phyloP scores from a whole-genome alignment of 1,140 invertebrate genomes.

The Riptortus pedestris region DNA sequence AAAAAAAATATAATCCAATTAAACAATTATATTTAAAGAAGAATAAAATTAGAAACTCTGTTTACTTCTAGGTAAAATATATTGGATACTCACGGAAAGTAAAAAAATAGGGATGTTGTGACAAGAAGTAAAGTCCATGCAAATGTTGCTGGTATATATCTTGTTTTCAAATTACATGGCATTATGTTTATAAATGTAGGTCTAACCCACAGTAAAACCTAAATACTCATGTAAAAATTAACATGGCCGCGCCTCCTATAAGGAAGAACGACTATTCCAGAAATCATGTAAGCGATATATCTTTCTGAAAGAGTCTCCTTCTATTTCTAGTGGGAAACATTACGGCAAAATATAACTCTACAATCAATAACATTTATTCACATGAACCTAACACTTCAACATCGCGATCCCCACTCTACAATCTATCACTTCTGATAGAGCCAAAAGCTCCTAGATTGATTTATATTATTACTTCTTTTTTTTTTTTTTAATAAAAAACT shows the following conservation, averaged over 20 bases:
- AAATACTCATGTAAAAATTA: slow-evolving; percentile 28
- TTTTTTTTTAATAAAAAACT: too few relatives aligned
- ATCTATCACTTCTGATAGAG: slow-evolving; percentile 2
- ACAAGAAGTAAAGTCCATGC: slow-evolving; percentile 87
- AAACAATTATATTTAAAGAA: too few relatives aligned
- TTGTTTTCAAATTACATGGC: slow-evolving; percentile 86
- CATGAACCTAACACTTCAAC: not conserved
- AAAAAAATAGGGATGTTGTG: slow-evolving; percentile 88
- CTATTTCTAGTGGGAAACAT: not conserved
- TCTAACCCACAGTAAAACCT: slow-evolving; percentile 21
- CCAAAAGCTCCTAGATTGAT: not conserved
- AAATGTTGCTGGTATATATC: slow-evolving; percentile 89
- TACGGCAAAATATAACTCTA: slow-evolving; percentile 2
- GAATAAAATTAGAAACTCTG: too few relatives aligned
- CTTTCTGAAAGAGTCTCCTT: not conserved
- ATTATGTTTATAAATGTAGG: slow-evolving; percentile 45
- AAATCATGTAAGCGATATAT: slow-evolving; percentile 18
- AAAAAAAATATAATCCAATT: too few relatives aligned
- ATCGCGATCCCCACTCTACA: not conserved
- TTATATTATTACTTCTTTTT: too few relatives aligned
- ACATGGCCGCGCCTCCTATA: slow-evolving; percentile 31
- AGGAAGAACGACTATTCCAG: slow-evolving; percentile 22
- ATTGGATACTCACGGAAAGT: slow-evolving; percentile 91
- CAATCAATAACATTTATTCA: slow-evolving; percentile 20
- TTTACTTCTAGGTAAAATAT: too few relatives aligned